These are phyloP conservation scores for Trichogramma evanescens DNA, from an alignment of 2,888 invertebrate species.

Conservation along the genomic window DNA sequence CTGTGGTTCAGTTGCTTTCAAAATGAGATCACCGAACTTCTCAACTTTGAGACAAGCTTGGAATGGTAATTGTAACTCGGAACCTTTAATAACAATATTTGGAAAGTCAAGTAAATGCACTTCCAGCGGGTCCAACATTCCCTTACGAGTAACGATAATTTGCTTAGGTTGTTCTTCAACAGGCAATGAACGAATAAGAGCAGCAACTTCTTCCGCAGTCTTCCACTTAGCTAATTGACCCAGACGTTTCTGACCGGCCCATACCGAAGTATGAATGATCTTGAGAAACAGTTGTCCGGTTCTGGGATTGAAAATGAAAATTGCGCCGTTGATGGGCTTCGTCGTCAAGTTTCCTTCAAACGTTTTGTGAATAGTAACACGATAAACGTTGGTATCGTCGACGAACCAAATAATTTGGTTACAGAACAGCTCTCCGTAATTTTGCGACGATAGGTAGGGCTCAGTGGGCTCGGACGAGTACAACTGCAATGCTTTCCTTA, in stretches of 20 bases:
- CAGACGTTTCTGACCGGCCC: conserved; percentile 99
- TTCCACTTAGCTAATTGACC: conserved; percentile 99
- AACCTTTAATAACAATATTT: conserved; percentile 99
- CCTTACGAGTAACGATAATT: conserved; percentile 98
- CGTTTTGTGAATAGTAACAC: conserved; percentile 99
- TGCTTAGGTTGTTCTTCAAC: conserved; percentile 99
- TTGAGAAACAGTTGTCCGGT: conserved; percentile 98
- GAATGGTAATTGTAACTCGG: conserved; percentile 96
- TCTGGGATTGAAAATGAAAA: conserved; percentile 98
- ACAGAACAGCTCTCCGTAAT: conserved; percentile 99
- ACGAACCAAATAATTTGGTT: conserved; percentile 99
- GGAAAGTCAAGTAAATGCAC: conserved; percentile 99
- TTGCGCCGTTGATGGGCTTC: conserved; percentile 99
- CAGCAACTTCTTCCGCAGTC: conserved; percentile 99
- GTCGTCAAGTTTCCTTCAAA: conserved; percentile 99
- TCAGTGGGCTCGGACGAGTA: conserved; percentile 99
- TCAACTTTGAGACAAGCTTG: conserved; percentile 98
- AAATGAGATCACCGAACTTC: conserved; percentile 97
- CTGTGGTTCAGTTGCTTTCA: conserved; percentile 98
- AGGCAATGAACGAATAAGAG: conserved; percentile 94
- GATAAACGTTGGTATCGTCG: conserved; percentile 98
- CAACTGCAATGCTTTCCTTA: conserved; percentile 94
- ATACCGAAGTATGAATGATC: conserved; percentile 99
- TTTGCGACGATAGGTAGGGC: conserved; percentile 97
- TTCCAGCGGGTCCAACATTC: conserved; percentile 99